phyloP scores from a whole-genome alignment of 2,888 invertebrate species.

The Drosophila peninsularis region DNA sequence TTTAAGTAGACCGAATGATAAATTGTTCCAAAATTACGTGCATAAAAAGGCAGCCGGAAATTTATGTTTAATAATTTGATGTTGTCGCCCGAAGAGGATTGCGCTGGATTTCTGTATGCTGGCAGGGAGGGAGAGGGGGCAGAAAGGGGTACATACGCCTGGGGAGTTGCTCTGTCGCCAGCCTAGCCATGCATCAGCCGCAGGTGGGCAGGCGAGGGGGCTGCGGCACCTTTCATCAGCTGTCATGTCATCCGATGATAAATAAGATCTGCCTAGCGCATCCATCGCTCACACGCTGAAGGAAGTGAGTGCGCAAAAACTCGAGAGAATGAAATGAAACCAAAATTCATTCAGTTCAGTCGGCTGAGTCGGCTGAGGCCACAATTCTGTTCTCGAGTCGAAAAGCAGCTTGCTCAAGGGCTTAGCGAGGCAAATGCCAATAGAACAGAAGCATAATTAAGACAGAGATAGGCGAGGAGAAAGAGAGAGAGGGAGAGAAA shows the following conservation, averaged over 20 bases:
- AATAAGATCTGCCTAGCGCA: slow-evolving; percentile 71
- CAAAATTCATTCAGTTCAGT: slow-evolving; percentile 18
- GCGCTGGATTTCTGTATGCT: slow-evolving; percentile 63
- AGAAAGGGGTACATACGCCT: slow-evolving; percentile 18
- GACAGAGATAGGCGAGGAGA: too few relatives aligned
- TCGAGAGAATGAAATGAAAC: slow-evolving; percentile 4
- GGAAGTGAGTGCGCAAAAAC: slow-evolving; percentile 71
- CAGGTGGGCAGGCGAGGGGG: slow-evolving; percentile 15
- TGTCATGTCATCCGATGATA: slow-evolving; percentile 70
- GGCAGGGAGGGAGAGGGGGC: slow-evolving; percentile 16
- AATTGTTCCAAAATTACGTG: slow-evolving; percentile 77
- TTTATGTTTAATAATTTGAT: slow-evolving; percentile 78
- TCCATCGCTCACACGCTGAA: slow-evolving; percentile 37
- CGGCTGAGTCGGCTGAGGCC: neutral
- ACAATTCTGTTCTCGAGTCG: slow-evolving; percentile 13
- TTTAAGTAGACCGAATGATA: slow-evolving; percentile 68
- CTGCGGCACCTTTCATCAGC: slow-evolving; percentile 61
- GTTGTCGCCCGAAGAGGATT: slow-evolving; percentile 67
- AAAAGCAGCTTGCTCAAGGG: slow-evolving; percentile 19
- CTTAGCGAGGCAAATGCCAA: neutral
- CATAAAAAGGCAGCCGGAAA: slow-evolving; percentile 74
- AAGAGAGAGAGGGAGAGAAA: too few relatives aligned
- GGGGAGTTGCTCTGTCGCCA: slow-evolving; percentile 7
- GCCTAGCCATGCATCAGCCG: slow-evolving; percentile 13
- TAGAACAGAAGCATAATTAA: neutral